A percentile compares a stretch with the other conserved stretches of the same genome.
These are phyloP conservation scores for Brassicogethes aeneus DNA, from an alignment of 2,888 invertebrate species.

Conservation along the genomic window DNA sequence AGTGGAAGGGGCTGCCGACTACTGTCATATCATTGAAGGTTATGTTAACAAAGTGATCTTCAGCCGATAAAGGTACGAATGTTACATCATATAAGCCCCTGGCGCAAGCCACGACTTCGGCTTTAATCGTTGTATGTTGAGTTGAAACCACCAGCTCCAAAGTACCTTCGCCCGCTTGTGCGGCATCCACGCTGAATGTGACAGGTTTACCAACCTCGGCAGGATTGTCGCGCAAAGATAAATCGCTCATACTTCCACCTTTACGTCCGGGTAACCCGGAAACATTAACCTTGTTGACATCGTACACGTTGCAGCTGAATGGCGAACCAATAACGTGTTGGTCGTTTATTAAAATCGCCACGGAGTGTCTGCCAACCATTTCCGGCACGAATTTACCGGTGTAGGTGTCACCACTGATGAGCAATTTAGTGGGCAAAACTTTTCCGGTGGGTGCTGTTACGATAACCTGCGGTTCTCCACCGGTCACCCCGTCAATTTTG, in stretches of 20 bases:
- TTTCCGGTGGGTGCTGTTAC: conserved; percentile 80
- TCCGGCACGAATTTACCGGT: conserved; percentile 74
- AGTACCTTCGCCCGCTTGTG: conserved; percentile 90
- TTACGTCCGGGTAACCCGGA: conserved; percentile 48
- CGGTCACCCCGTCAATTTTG: conserved; percentile 47
- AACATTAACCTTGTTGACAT: conserved; percentile 73
- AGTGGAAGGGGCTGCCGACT: conserved; percentile 84
- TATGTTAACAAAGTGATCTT: conserved; percentile 85
- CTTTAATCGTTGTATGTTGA: conserved; percentile 77
- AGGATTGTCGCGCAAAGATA: conserved; percentile 40
- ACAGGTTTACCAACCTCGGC: conserved; percentile 74
- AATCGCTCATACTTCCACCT: conserved; percentile 31
- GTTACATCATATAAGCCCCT: conserved; percentile 88
- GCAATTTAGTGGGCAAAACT: conserved; percentile 64
- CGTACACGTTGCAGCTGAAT: conserved; percentile 89
- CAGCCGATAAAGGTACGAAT: conserved; percentile 82
- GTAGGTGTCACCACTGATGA: conserved; percentile 58
- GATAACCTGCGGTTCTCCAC: conserved; percentile 59
- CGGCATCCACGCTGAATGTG: conserved; percentile 90
- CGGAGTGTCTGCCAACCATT: conserved; percentile 79
- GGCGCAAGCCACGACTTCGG: conserved; percentile 77
- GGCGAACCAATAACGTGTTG: conserved; percentile 86
- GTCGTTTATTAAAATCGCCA: conserved; percentile 73
- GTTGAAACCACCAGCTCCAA: conserved; percentile 87
- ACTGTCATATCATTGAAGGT: conserved; percentile 91